phyloP scores from a whole-genome alignment of 2,113 vertebrate genomes.

The Eulacestoma nigropectus region DNA sequence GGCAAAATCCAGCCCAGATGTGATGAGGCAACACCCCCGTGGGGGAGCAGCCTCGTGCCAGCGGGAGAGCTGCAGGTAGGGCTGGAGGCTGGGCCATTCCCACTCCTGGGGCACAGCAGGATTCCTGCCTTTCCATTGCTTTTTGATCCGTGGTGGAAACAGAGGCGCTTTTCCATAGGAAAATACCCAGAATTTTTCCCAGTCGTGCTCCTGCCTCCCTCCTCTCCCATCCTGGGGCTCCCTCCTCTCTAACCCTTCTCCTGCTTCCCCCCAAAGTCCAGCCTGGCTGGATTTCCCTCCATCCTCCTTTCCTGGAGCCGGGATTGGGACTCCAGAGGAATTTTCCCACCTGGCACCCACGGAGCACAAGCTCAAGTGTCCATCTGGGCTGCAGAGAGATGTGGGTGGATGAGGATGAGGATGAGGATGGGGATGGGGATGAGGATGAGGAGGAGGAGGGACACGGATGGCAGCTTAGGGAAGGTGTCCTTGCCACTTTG shows the following conservation, averaged over 20 bases:
- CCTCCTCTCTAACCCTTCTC: not conserved
- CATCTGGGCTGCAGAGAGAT: not conserved
- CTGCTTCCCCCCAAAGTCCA: not conserved
- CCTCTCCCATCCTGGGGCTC: not conserved
- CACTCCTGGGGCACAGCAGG: not conserved
- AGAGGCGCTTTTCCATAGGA: not conserved
- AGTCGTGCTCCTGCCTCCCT: not conserved
- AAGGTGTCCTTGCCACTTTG: not conserved
- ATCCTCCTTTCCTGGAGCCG: not conserved
- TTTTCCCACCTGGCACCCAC: accelerated
- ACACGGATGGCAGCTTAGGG: not conserved
- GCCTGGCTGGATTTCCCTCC: not conserved
- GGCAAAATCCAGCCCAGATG: not conserved
- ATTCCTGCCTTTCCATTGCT: not conserved
- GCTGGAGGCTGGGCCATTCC: not conserved
- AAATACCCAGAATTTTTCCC: not conserved
- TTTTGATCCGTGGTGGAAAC: not conserved
- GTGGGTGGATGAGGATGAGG: not conserved
- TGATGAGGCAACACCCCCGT: not conserved
- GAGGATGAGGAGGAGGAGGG: not conserved
- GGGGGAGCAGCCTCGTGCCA: not conserved
- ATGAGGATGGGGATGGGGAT: too few species aligned
- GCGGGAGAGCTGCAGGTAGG: too few species aligned
- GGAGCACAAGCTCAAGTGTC: not conserved
- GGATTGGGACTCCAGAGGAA: not conserved